Evolutionary conservation across 1,140 invertebrate genomes (phyloP).

Genomic region (Aphis gossypii): DNA sequence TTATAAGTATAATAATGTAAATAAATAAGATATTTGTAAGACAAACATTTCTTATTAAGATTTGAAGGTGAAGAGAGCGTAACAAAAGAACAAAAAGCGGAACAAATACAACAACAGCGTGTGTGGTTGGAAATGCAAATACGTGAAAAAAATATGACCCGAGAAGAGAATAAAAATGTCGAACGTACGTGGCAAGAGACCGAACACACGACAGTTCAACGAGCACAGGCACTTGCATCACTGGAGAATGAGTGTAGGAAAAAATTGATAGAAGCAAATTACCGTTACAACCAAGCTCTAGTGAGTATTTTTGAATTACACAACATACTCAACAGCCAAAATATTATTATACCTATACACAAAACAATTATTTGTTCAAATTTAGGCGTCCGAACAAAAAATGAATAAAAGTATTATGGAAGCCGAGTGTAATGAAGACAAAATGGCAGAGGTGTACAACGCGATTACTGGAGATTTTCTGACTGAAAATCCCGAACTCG

Average conservation of each 20-base stretch:
- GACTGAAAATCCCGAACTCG: slow-evolving; percentile 81
- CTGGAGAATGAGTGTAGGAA: slow-evolving; percentile 73
- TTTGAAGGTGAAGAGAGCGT: slow-evolving; percentile 83
- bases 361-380: not conserved
- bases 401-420: slow-evolving; percentile 68
- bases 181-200: slow-evolving; percentile 72
- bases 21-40: not conserved
- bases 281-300: slow-evolving; percentile 76
- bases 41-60: slow-evolving; percentile 65
- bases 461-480: slow-evolving; percentile 85
- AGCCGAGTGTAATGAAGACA: slow-evolving; percentile 77
- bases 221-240: slow-evolving; percentile 70
- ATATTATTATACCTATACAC: not conserved
- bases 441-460: slow-evolving; percentile 86
- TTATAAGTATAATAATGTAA: not conserved
- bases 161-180: slow-evolving; percentile 70
- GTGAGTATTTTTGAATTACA: slow-evolving; percentile 47
- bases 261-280: slow-evolving; percentile 72
- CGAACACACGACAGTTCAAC: slow-evolving; percentile 71
- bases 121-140: slow-evolving; percentile 82
- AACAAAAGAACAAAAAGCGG: slow-evolving; percentile 69
- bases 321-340: not conserved
- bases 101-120: slow-evolving; percentile 77
- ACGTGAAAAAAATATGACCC: slow-evolving; percentile 71
- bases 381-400: slow-evolving; percentile 73